Percentiles rank a stretch among this genome's conserved stretches.
Evolutionary conservation across 2,797 vertebrate genomes (phyloP).

Genomic region (Molothrus aeneus): DNA sequence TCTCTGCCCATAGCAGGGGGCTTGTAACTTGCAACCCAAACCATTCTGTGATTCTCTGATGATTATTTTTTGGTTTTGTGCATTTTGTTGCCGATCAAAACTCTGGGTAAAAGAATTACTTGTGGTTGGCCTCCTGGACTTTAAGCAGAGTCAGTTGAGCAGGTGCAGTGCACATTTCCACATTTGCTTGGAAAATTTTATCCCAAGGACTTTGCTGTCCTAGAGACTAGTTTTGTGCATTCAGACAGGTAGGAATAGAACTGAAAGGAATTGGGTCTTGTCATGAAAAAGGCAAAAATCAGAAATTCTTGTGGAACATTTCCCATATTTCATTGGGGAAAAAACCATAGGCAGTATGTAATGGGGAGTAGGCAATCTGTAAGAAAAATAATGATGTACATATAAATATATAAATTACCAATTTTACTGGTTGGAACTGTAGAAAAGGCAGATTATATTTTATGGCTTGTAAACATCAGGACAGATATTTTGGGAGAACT

Average conservation of each 20-base stretch:
- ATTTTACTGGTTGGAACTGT: slow-evolving; percentile 66
- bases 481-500: slow-evolving; percentile 75
- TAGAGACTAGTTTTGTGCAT: accelerated
- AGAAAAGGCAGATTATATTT: slow-evolving; percentile 73
- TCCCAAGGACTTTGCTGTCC: background rate
- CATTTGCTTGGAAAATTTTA: background rate
- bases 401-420: background rate
- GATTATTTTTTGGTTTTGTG: background rate
- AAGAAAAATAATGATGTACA: background rate
- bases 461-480: slow-evolving; percentile 75
- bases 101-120: background rate
- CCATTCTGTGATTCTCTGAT: background rate
- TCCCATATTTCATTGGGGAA: background rate
- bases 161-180: background rate
- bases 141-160: background rate
- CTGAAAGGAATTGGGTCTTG: background rate
- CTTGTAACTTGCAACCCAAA: background rate
- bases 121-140: background rate
- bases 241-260: background rate
- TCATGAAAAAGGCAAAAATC: background rate
- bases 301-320: background rate
- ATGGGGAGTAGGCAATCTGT: slow-evolving; percentile 25
- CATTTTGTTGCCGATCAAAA: background rate
- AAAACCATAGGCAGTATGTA: background rate
- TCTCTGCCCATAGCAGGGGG: background rate